Conservation (phyloP, 1,140 invertebrate genomes). For the Chlorops oryzae region DNA sequence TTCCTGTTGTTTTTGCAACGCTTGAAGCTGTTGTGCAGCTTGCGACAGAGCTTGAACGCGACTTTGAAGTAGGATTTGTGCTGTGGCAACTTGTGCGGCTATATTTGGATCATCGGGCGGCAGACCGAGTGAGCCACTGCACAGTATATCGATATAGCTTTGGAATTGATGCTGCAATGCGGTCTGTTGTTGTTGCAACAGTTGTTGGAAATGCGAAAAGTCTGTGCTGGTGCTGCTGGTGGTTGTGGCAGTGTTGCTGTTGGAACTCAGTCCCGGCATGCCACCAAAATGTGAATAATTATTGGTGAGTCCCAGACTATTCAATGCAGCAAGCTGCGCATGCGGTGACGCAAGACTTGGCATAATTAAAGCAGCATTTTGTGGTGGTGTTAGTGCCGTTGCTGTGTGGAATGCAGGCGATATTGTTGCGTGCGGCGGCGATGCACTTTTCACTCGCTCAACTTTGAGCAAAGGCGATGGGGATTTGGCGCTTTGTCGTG, state of each 20-base stretch:
- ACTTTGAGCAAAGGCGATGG: constrained; percentile 38
- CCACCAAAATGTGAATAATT: constrained; percentile 28
- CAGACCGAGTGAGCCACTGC: constrained; percentile 31
- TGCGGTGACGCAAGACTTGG: constrained; percentile 10
- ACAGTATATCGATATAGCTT: constrained; percentile 38
- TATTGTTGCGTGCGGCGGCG: constrained; percentile 13
- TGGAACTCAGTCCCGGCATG: constrained; percentile 30
- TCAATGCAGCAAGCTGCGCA: constrained; percentile 6
- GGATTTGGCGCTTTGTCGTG: constrained; percentile 40
- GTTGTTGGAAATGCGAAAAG: constrained; percentile 38
- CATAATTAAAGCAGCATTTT: background rate
- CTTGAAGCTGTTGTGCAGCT: constrained; percentile 74
- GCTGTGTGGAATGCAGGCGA: constrained; percentile 13
- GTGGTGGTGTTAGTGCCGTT: background rate
- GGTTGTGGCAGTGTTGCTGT: no score
- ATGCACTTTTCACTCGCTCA: background rate
- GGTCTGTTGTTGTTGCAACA: constrained; percentile 39
- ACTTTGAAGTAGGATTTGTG: constrained; percentile 43
- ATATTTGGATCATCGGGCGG: constrained; percentile 35
- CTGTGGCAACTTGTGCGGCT: constrained; percentile 35
- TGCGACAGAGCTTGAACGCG: constrained; percentile 72
- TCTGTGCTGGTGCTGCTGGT: constrained; percentile 37
- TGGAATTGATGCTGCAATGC: constrained; percentile 43
- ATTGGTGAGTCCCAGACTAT: constrained; percentile 4
- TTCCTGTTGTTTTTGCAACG: constrained; percentile 69